These are phyloP conservation scores for Drosophila antonietae DNA, from an alignment of 2,888 invertebrate genomes.

Conservation along the genomic window DNA sequence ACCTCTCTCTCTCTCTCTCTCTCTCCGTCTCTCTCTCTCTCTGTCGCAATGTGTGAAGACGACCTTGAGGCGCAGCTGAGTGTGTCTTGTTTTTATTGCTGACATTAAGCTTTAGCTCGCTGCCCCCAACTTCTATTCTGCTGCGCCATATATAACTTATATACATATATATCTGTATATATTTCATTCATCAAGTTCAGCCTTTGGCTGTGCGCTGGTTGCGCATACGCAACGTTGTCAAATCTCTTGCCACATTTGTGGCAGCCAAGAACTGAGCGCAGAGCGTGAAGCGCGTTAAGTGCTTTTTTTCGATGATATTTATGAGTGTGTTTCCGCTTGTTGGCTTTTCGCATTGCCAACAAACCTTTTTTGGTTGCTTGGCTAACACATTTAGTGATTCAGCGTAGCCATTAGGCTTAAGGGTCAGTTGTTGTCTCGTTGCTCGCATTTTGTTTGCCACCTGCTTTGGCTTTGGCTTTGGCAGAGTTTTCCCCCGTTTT, in stretches of 20 bases:
- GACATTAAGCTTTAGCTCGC: constrained; percentile 36
- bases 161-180: constrained; percentile 3
- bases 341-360: constrained; percentile 51
- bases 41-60: constrained; percentile 20
- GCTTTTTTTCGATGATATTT: constrained; percentile 55
- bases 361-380: constrained; percentile 26
- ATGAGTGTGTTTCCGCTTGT: constrained; percentile 77
- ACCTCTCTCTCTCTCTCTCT: neutral
- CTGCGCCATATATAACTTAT: constrained; percentile 12
- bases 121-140: constrained; percentile 54
- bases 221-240: constrained; percentile 55
- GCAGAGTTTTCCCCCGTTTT: constrained; percentile 3
- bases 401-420: constrained; percentile 43
- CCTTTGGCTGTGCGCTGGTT: constrained; percentile 16
- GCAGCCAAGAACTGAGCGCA: constrained; percentile 70
- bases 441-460: constrained; percentile 58
- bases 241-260: constrained; percentile 50
- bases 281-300: constrained; percentile 74
- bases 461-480: constrained; percentile 46
- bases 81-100: constrained; percentile 26
- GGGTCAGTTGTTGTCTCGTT: constrained; percentile 40
- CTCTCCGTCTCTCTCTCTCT: neutral
- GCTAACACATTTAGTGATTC: constrained; percentile 55
- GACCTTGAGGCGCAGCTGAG: constrained; percentile 65
- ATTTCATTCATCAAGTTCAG: constrained; percentile 47